phyloP scores from a whole-genome alignment of 1,140 invertebrate species.

The Drosophila gunungcola region DNA sequence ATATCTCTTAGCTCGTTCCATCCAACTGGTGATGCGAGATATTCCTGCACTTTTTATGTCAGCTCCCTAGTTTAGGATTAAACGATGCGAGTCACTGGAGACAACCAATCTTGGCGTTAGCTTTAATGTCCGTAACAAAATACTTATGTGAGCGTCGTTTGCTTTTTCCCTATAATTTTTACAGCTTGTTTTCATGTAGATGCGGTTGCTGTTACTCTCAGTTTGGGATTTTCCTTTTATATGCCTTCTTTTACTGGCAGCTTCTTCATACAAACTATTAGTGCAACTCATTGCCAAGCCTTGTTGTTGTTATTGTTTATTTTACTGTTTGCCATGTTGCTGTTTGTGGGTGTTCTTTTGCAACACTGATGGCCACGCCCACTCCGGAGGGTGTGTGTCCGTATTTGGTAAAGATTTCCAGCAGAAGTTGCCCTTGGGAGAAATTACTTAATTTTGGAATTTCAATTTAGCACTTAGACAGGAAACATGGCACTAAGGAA shows the following conservation, averaged over 20 bases:
- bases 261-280: constrained; percentile 58
- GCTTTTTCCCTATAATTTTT: constrained; percentile 76
- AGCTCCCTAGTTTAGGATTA: constrained; percentile 28
- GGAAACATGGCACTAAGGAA: constrained; percentile 36
- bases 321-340: constrained; percentile 58
- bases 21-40: constrained; percentile 5
- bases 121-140: constrained; percentile 44
- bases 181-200: constrained; percentile 68
- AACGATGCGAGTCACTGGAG: constrained; percentile 35
- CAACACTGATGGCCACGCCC: constrained; percentile 61
- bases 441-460: constrained; percentile 83
- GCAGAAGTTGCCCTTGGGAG: constrained; percentile 66
- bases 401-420: constrained; percentile 37
- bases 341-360: constrained; percentile 38
- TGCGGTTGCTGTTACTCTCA: constrained; percentile 38
- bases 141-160: constrained; percentile 46
- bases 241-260: constrained; percentile 28
- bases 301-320: constrained; percentile 60
- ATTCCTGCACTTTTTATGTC: constrained; percentile 16
- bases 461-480: constrained; percentile 81
- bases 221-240: constrained; percentile 50
- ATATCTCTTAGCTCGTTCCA: neutral
- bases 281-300: constrained; percentile 65
- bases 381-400: constrained; percentile 11
- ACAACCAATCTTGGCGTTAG: constrained; percentile 28